Evolutionary conservation across 2,797 vertebrate species (phyloP).

Genomic region (Pipistrellus kuhlii): DNA sequence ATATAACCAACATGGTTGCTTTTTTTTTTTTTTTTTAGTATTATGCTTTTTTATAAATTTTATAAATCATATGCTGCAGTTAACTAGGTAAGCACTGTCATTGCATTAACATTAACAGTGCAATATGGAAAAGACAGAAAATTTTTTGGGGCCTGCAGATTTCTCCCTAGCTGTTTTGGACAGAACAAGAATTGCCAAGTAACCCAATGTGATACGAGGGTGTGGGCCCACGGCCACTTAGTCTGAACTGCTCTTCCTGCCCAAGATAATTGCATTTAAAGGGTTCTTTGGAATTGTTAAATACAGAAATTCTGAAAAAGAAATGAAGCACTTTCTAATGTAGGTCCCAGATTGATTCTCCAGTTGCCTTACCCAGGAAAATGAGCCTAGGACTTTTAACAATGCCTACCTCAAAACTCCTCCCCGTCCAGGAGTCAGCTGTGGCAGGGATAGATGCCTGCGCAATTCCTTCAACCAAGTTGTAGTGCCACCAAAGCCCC

Average conservation of each 20-base stretch:
- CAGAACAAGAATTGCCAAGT: background rate
- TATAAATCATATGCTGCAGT: background rate
- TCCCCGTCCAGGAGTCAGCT: background rate
- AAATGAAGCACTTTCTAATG: background rate
- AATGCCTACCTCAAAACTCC: background rate
- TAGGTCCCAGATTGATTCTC: background rate
- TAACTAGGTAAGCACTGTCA: background rate
- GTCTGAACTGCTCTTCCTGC: background rate
- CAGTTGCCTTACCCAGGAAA: background rate
- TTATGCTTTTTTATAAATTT: background rate
- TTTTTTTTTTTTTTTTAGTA: too few species aligned
- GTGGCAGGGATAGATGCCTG: background rate
- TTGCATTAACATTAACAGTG: background rate
- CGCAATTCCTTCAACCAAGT: background rate
- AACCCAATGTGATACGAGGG: background rate
- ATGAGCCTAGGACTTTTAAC: background rate
- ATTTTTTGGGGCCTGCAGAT: background rate
- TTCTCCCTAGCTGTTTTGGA: background rate
- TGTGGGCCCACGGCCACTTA: background rate
- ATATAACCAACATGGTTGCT: too few species aligned
- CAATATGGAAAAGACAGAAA: background rate
- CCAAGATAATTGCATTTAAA: constrained; percentile 1
- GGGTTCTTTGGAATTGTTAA: constrained; percentile 6
- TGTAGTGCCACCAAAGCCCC: background rate
- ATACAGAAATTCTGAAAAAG: constrained; percentile 6